phyloP scores from a whole-genome alignment of 2,113 vertebrate species.

The Toxotes chatareus region DNA sequence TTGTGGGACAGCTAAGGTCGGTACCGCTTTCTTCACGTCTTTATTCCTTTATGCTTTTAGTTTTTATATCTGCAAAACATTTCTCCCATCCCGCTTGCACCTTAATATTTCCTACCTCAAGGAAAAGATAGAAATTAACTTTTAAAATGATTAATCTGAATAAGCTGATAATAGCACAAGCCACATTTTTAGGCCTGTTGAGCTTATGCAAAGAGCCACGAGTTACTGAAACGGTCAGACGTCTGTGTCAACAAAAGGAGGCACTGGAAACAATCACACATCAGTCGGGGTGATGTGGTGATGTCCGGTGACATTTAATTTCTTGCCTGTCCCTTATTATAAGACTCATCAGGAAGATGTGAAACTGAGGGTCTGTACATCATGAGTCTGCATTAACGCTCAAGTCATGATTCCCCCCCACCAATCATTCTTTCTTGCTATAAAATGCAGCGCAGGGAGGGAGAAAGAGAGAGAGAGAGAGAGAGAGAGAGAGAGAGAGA shows the following conservation, averaged over 20 bases:
- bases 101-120: too few species aligned
- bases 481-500: constrained; percentile 25
- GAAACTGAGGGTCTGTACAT: constrained; percentile 35
- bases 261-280: constrained; percentile 30
- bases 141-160: neutral
- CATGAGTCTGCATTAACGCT: constrained; percentile 71
- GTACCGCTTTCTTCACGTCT: neutral
- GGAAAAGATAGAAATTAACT: too few species aligned
- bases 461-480: constrained; percentile 51
- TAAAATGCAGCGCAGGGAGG: constrained; percentile 62
- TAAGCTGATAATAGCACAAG: neutral
- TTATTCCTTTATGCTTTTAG: neutral
- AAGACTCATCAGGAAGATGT: constrained; percentile 24
- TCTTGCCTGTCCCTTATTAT: constrained; percentile 60
- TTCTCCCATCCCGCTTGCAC: too few species aligned
- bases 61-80: neutral
- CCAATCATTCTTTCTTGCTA: constrained; percentile 33
- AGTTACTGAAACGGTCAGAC: constrained; percentile 31
- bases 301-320: constrained; percentile 70
- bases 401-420: constrained; percentile 47
- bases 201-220: neutral
- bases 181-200: constrained; percentile 14
- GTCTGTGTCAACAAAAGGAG: constrained; percentile 22
- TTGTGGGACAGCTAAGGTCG: constrained; percentile 18
- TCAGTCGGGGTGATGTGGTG: constrained; percentile 12